These are phyloP conservation scores for Pogonomyrmex californicus DNA, from an alignment of 1,140 invertebrate species.

Conservation along the genomic window DNA sequence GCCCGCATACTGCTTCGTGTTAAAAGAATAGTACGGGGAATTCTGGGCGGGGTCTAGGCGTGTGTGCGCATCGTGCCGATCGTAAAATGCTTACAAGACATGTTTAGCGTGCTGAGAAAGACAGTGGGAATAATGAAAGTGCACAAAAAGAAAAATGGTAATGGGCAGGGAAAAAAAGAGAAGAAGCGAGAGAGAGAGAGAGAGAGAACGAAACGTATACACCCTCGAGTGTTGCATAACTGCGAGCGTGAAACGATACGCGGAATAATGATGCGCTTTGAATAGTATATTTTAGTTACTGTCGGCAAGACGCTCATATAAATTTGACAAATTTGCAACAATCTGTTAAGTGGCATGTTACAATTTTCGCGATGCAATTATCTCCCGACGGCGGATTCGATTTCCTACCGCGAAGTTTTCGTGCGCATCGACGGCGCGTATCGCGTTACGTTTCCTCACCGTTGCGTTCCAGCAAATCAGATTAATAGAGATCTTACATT, in stretches of 20 bases:
- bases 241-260: constrained; percentile 8
- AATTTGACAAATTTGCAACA: constrained; percentile 43
- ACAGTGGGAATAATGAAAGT: constrained; percentile 59
- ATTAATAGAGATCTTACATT: constrained; percentile 60
- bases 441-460: constrained; percentile 24
- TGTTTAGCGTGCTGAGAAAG: constrained; percentile 66
- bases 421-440: constrained; percentile 4
- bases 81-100: constrained; percentile 77
- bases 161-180: constrained; percentile 1
- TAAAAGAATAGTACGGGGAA: constrained; percentile 82
- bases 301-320: neutral
- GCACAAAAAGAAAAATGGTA: constrained; percentile 49
- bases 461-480: constrained; percentile 30
- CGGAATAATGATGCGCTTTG: neutral
- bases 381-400: constrained; percentile 2
- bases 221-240: constrained; percentile 20
- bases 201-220: constrained; percentile 24
- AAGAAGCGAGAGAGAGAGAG: constrained; percentile 1
- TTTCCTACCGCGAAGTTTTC: constrained; percentile 29
- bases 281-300: constrained; percentile 11
- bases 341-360: neutral
- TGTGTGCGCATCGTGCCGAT: constrained; percentile 59
- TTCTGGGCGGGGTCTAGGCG: constrained; percentile 67
- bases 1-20: constrained; percentile 78
- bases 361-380: constrained; percentile 49